These are phyloP conservation scores for Caenorhabditis virilis DNA, from an alignment of 2,888 invertebrate genomes.

Conservation along the genomic window DNA sequence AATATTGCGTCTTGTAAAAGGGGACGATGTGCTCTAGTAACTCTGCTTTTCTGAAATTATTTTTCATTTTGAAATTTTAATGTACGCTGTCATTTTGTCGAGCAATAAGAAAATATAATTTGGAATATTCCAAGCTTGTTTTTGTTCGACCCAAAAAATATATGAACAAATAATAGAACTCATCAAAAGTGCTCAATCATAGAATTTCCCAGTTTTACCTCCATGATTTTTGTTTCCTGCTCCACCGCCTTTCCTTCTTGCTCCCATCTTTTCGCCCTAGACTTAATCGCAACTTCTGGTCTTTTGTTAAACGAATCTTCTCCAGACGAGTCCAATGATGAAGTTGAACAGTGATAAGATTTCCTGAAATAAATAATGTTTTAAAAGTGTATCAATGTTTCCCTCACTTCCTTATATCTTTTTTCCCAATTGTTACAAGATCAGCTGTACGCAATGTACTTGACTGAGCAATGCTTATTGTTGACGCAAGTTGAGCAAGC, in stretches of 20 bases:
- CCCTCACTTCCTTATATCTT: slow-evolving; percentile 9
- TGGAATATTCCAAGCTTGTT: too few species aligned
- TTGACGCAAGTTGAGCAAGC: slow-evolving; percentile 50
- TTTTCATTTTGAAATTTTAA: slow-evolving; percentile 11
- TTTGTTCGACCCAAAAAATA: too few species aligned
- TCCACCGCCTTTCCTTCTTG: slow-evolving; percentile 5
- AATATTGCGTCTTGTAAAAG: slow-evolving; percentile 48
- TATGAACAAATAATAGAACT: too few species aligned
- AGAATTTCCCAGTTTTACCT: too few species aligned
- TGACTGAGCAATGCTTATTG: slow-evolving; percentile 39
- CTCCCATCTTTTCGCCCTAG: slow-evolving; percentile 24
- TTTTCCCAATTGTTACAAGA: slow-evolving; percentile 15
- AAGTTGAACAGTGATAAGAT: slow-evolving; percentile 44
- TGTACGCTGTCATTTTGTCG: slow-evolving; percentile 10
- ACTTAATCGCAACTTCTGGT: slow-evolving; percentile 24
- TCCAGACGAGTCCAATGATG: slow-evolving; percentile 51
- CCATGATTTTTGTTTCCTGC: slow-evolving; percentile 3
- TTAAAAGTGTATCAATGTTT: background rate
- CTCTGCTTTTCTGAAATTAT: slow-evolving; percentile 34
- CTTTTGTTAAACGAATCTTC: slow-evolving; percentile 39
- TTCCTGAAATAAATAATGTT: slow-evolving; percentile 17
- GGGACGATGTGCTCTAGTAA: slow-evolving; percentile 31
- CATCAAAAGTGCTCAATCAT: too few species aligned
- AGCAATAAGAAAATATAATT: too few species aligned
- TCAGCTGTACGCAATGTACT: slow-evolving; percentile 35